phyloP scores from a whole-genome alignment of 1,140 invertebrate genomes.

The Eriocheir sinensis region DNA sequence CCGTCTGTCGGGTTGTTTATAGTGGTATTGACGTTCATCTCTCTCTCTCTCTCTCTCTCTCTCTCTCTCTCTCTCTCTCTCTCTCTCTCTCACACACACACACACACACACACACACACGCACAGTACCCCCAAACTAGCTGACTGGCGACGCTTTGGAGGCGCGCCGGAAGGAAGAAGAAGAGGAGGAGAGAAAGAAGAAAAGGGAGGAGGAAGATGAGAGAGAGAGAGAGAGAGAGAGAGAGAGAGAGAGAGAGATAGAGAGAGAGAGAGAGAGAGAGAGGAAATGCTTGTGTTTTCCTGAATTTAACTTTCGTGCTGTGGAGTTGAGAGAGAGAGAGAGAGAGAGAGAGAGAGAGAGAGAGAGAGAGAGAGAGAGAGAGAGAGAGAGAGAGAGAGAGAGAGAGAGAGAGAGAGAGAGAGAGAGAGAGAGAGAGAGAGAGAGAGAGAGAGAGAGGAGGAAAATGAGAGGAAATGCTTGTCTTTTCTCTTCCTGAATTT shows the following conservation, averaged over 20 bases:
- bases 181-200: background rate
- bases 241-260: background rate
- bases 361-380: background rate
- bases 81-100: background rate
- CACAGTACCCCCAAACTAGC: background rate
- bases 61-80: background rate
- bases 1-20: too few relatives aligned
- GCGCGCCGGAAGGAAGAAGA: background rate
- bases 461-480: background rate
- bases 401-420: background rate
- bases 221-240: background rate
- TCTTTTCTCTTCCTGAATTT: too few relatives aligned
- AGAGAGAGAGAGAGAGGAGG: slow-evolving; percentile 17
- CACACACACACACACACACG: slow-evolving; percentile 12
- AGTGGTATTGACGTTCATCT: too few relatives aligned
- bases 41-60: too few relatives aligned
- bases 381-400: background rate
- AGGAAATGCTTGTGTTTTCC: background rate
- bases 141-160: slow-evolving; percentile 39
- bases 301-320: background rate
- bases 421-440: background rate
- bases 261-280: background rate
- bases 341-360: slow-evolving; percentile 35
- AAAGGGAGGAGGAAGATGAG: background rate
- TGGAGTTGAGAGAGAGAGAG: background rate